phyloP scores from a whole-genome alignment of 92 coral and sea anemone genomes.

The Phymanthus crucifer region DNA sequence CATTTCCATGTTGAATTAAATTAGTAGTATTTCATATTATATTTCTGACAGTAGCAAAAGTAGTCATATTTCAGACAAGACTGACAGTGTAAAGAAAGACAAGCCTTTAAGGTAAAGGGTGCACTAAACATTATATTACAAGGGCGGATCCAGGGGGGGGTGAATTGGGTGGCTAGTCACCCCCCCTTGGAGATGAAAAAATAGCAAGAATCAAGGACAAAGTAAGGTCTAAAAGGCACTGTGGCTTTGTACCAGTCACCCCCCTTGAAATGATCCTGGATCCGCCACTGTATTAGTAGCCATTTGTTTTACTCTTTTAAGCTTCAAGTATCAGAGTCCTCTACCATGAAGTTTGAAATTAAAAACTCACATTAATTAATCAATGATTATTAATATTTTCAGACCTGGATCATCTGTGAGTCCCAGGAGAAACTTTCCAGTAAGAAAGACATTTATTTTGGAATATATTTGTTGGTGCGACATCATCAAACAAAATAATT shows the following conservation, averaged over 20 bases:
- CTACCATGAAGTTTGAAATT: neutral
- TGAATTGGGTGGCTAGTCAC: no score
- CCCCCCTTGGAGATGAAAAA: no score
- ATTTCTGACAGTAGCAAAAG: neutral
- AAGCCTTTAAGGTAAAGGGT: neutral
- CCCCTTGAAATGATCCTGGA: no score
- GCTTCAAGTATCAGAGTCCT: neutral
- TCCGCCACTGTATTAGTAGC: no score
- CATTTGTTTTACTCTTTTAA: neutral
- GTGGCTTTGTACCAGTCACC: no score
- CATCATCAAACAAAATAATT: no score
- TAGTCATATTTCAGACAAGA: neutral
- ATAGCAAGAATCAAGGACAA: no score
- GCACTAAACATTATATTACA: no score
- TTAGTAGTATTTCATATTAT: neutral
- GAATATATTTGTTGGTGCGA: no score
- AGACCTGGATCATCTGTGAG: slow-evolving; percentile 1
- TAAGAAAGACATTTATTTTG: neutral
- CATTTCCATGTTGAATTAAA: no score
- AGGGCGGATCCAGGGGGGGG: no score
- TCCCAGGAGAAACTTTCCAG: neutral
- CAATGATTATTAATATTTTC: neutral
- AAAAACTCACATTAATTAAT: neutral
- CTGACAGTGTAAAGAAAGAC: neutral
- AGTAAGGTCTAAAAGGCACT: no score